Base-by-base conservation (phyloP, 2,113 vertebrate species). In the Hypanus sabinus region DNA sequence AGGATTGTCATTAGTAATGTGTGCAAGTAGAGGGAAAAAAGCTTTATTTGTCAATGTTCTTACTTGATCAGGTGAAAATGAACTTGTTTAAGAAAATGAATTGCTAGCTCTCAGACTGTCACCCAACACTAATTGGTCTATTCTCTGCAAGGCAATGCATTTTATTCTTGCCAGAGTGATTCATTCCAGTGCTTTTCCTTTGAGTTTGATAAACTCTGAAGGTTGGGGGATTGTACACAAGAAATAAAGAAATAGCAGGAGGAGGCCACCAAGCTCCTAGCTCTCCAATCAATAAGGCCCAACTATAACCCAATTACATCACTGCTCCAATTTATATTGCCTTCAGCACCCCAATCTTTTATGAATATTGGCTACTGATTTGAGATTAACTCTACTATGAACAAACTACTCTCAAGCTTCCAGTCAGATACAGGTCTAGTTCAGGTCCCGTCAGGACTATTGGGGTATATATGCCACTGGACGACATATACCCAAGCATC, bases 81-180 rank as follows among this genome's bases (percentile, higher is more conserved):
- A 92, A 33, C 65, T 68, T 71, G n/a, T 92, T 71, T 92, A 70
- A 62, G 60, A 88, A 70, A 92, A 71, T 46, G 71, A 92, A 92
- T 92, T 71, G 68, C 90, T 71, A 68, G 30, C 20, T 38, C 68
- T 70, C n/a, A 46, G 90, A 27, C 68, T 71, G 30, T 92, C 90
- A 36, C 16, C 38, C 68, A 71, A 12, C 33, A 38, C 68, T 92
- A 92, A 92, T 70, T 92, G 90, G 20, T 71, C 36, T 24, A 70
- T 70, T 92, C 36, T 65, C n/a, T 46, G 36, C 6, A 4, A 27
- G 20, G 68, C 65, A 71, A 92, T 71, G 55, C 33, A 46, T 92
- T 70, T 92, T 70, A 92, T 70, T 5, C 18, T 24, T 70, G 20
- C 70, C 33, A 92, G n/a, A 71, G 20, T 38, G 68, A 18, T n/a